Evolutionary conservation across 2,888 invertebrate genomes (phyloP).

Genomic region (Iphiclides podalirius): DNA sequence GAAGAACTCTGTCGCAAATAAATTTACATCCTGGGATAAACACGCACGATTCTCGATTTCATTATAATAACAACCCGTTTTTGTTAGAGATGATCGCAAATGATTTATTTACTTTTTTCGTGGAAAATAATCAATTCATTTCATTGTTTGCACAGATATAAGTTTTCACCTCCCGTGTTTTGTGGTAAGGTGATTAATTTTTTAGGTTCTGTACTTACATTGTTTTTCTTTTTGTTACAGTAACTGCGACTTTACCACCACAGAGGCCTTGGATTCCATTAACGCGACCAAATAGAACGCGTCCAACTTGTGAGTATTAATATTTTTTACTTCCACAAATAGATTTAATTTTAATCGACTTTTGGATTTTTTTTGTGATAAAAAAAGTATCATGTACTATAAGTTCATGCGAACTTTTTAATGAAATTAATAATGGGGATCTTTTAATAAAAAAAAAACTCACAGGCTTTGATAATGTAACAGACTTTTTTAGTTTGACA

Average conservation of each 20-base stretch:
- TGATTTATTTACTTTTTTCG: slow-evolving; percentile 36
- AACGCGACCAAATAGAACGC: slow-evolving; percentile 91
- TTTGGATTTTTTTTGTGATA: neutral
- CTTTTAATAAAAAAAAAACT: slow-evolving; percentile 1
- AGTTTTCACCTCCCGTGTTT: neutral
- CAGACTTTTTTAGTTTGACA: slow-evolving; percentile 36
- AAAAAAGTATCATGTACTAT: neutral
- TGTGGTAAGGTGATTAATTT: neutral
- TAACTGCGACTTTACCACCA: slow-evolving; percentile 93
- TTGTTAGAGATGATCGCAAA: slow-evolving; percentile 33
- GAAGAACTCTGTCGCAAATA: slow-evolving; percentile 28
- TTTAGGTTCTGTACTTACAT: neutral
- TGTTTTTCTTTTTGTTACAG: slow-evolving; percentile 82
- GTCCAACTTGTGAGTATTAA: slow-evolving; percentile 91
- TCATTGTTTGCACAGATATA: neutral
- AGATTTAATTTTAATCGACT: neutral
- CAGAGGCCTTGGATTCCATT: slow-evolving; percentile 97
- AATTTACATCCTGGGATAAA: slow-evolving; percentile 31
- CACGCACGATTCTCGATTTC: slow-evolving; percentile 40
- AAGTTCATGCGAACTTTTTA: neutral
- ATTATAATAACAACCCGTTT: slow-evolving; percentile 36
- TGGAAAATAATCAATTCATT: neutral
- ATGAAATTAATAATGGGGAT: neutral
- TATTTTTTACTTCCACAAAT: neutral
- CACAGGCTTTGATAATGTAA: slow-evolving; percentile 26